Evolutionary conservation across 2,888 invertebrate species (phyloP).

Genomic region (Corythucha ciliata): DNA sequence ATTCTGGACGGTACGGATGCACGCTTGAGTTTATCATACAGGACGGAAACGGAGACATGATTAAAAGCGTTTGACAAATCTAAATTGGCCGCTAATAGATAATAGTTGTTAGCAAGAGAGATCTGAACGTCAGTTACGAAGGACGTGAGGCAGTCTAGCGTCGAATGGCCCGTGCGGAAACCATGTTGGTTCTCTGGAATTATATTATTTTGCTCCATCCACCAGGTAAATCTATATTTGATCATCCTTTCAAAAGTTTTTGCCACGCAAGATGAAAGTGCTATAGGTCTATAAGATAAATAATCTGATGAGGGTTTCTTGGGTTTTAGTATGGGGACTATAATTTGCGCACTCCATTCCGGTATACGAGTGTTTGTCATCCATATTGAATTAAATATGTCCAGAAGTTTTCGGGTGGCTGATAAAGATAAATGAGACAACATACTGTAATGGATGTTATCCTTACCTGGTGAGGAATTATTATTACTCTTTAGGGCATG

Average conservation of each 20-base stretch:
- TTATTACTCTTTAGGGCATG: background rate
- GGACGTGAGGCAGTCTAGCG: constrained; percentile 13
- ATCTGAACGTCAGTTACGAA: constrained; percentile 1
- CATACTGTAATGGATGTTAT: constrained; percentile 15
- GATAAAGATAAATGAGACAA: constrained; percentile 9
- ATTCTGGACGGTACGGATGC: background rate
- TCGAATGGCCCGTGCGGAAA: constrained; percentile 17
- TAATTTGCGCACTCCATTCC: constrained; percentile 4
- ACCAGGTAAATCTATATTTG: constrained; percentile 14
- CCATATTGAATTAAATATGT: constrained; percentile 17
- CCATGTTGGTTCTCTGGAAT: constrained; percentile 21
- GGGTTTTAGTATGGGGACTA: constrained; percentile 16
- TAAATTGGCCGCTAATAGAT: constrained; percentile 8
- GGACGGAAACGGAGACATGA: constrained; percentile 14
- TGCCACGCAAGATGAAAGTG: constrained; percentile 14
- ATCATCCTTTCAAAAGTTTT: constrained; percentile 24
- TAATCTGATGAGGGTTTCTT: constrained; percentile 10
- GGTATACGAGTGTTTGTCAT: background rate
- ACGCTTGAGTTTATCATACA: too few relatives aligned
- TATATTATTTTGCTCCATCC: constrained; percentile 19
- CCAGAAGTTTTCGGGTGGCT: constrained; percentile 1
- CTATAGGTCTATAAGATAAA: constrained; percentile 21
- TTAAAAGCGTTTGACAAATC: constrained; percentile 21
- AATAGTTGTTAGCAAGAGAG: constrained; percentile 12
- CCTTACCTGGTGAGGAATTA: constrained; percentile 20